Evolutionary conservation across 2,888 invertebrate species (phyloP), one percentile per base, ranked within the genome.

Genomic region (Mythimna albipuncta): DNA sequence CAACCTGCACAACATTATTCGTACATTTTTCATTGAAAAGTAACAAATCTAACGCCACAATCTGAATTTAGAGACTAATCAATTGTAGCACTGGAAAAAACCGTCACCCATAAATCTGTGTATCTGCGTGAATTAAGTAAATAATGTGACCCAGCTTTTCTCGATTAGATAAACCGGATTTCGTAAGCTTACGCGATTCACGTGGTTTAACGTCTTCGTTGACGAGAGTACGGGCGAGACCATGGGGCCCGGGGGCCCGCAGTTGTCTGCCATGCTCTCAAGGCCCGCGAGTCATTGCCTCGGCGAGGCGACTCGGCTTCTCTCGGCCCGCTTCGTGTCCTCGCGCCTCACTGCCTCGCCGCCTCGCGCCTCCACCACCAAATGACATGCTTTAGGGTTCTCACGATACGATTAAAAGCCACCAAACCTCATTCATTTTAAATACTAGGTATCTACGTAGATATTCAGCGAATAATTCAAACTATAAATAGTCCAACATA

Each of bases 221-320:
- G 41, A 66, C 44, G 57, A 73, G 57, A 55, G 58, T 66, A 47
- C 81, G 77, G 58, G 77, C 75, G 79, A 78, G 80, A 71, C 79
- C 77, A 77, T 87, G 90, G 86, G 90, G 90, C 90, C 89, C 87
- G 90, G 87, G 87, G 90, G 90, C 90, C 89, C 89, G 86, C 88
- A 79, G 88, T 88, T 90, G 90, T 88, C 90, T 91, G 84, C 87
- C 85, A 64, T 78, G 84, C 85, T 61, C 87, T 94, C 94, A 94
- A 94, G 94, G 94, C 92, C 92, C 89, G 86, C 91, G 89, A 93
- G 94, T 94, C 94, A 94, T 91, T 94, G 94, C 89, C 94, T 92
- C 92, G 92, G 62, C 69, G 82, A 66, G 87, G 82, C 47, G 35
- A 44, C 85, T 64, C 86, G 86, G 82, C 85, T 81, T 85, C 75